Evolutionary conservation across 2,797 vertebrate genomes (phyloP), one percentile per base, ranked within the genome.

Genomic region (Phrynocephalus forsythii): DNA sequence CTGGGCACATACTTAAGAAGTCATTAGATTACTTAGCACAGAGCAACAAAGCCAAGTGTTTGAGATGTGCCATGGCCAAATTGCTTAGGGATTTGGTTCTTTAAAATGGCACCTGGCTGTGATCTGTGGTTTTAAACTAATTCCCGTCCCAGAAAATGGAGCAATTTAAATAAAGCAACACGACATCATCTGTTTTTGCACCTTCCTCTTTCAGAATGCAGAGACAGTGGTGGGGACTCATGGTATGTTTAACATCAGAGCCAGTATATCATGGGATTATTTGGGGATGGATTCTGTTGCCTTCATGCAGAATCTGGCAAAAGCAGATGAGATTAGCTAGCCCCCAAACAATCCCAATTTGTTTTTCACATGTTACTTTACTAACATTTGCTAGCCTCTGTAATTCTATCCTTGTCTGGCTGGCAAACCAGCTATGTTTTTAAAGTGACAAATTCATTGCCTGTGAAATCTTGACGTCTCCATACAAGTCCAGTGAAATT

Each of bases 381-480:
- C 18, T 78, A 38, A 16, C 26, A 77, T 78, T 71, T 87, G 44
- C 81, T 48, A 78, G 48, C 77, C 38, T 66, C 44, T 87, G 63
- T 81, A 63, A 56, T 87, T 83, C 48, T 71, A 78, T 26, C 24
- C 15, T 77, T 69, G 13, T 24, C 38, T 69, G 50, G 48, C 72
- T 68, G n/a, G 71, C 20, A 87, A 87, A 67, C 60, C n/a, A 68
- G 44, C 60, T 38, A 76, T 66, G 60, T 76, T 82, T 82, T 18
- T 73, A 82, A 28, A 33, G 72, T 3, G n/a, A 52, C 8, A 16
- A 87, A 86, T 80, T 24, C 28, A 66, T 44, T 79, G 28, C 33
- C 80, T 66, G 52, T 87, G 81, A 87, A 87, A 83, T 87, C 86
- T 69, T 83, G 16, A 78, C n/a, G 82, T 78, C 30, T 38, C 86